Evolutionary conservation across 2,113 vertebrate species (phyloP), one percentile per base, ranked within the genome.

Genomic region (Sitta europaea): DNA sequence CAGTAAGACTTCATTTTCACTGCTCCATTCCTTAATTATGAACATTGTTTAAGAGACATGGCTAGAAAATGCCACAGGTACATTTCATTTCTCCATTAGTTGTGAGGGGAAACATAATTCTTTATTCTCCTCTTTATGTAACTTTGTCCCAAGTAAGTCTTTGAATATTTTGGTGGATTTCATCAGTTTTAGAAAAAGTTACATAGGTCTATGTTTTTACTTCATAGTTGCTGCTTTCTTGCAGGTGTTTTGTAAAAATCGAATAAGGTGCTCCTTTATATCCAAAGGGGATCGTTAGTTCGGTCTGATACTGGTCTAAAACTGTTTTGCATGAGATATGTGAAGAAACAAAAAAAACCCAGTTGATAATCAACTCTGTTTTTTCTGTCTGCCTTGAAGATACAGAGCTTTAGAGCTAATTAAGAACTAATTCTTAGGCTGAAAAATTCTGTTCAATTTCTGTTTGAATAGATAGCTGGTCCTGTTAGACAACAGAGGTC

Each of bases 401-500:
- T 67, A 36, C 12, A 42, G 86, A 55, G 27, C 21, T 82, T 71
- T 43, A 53, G 19, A 62, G 31, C 31, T 66, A 73, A 77, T 54
- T 40, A 63, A 40, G 31, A 61, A 58, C 7, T 36, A 70, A 20
- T 24, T 68, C 29, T 50, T 54, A 19, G 15, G 36, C 54, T 77
- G 35, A 81, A 90, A 73, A 65, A 38, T 45, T 77, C 27, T 16
- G 5, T 63, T 68, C 28, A 21, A 0, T 47, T 85, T 87, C 54
- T 85, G 29, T 38, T 90, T 76, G 14, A 42, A 47, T 47, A 48
- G 18, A 11, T 45, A 43, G 6, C 28, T 80, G 40, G 48, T 68
- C 22, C 12, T 71, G 1, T 53, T 88, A 36, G 31, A 38, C 19
- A 57, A 1, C 3, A 38, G 51, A 42, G 6, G 1, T 0, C 0